Evolutionary conservation across 64 coral and sea anemone genomes (phyloP), one percentile per base, ranked within the genome.

Genomic region (Astreopora myriophthalma): DNA sequence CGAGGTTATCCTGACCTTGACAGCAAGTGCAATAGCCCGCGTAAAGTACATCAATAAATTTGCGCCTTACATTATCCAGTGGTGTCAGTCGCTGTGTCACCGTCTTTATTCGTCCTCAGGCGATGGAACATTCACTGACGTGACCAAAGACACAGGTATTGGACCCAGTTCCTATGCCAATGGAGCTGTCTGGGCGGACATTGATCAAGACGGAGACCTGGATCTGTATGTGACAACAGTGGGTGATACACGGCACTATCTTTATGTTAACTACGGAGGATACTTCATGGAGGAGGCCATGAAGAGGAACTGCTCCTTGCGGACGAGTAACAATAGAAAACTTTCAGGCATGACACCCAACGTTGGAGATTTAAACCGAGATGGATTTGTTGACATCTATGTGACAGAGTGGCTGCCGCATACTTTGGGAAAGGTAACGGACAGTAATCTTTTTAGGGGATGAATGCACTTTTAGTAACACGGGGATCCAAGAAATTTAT

Each of bases 161-260:
- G 96, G 96, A 62, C 96, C 96, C 35, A 76, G 66, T 24, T 85
- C 84, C 27, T 91, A 72, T 84, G 96, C 92, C 7, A 98, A 91
- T 37, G 96, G 96, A 30, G 96, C 96, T 48, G 92, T 89, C 40
- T 98, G 96, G 96, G 89, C 85, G 88, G 96, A 98, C 67, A 85
- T 98, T 46, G 96, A 98, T 69, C 88, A 94, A 38, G 96, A 98
- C 75, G 96, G 96, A 40, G 96, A 98, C 57, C 70, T 98, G 74
- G 96, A 98, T 42, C 81, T 98, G 11, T 98, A 92, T 48, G 96
- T 98, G n/a, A 98, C 96, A 51, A 94, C 96, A 48, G 75, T 98
- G 0, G 96, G 96, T 25, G 92, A 98, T 67, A 86, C 37, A n/a
- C 87, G 96, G 51, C 96, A 98, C 76, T 98, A 98, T 75, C 39